A percentile compares a stretch with the other conserved stretches of the same genome.
Evolutionary conservation across 2,888 invertebrate species (phyloP).

Genomic region (Ypsolopha scabrella): DNA sequence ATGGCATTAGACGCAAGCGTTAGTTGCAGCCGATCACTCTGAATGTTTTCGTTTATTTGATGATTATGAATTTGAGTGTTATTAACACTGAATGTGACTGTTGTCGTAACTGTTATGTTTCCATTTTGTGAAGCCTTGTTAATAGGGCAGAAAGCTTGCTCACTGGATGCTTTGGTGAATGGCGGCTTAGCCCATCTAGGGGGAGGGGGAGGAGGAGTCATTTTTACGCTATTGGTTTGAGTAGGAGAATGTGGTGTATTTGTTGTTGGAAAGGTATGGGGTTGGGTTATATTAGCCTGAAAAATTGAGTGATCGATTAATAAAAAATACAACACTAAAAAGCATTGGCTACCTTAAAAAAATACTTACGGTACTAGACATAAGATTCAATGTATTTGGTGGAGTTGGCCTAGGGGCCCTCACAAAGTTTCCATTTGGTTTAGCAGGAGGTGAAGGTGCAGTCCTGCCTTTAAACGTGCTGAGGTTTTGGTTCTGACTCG

Average conservation of each 20-base stretch:
- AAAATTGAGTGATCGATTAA: constrained; percentile 51
- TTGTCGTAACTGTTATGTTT: constrained; percentile 87
- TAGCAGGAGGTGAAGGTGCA: constrained; percentile 65
- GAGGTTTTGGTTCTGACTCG: constrained; percentile 62
- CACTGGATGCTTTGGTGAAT: constrained; percentile 58
- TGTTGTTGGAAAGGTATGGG: constrained; percentile 57
- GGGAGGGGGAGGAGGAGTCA: constrained; percentile 85
- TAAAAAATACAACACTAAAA: constrained; percentile 26
- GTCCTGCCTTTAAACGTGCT: constrained; percentile 77
- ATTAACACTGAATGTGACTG: constrained; percentile 86
- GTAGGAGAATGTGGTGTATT: constrained; percentile 54
- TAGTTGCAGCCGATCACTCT: constrained; percentile 62
- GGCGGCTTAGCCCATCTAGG: constrained; percentile 88
- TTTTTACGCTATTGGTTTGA: constrained; percentile 41
- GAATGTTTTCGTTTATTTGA: constrained; percentile 60
- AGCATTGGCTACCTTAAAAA: constrained; percentile 15
- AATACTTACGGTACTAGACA: constrained; percentile 67
- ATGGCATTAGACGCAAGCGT: constrained; percentile 64
- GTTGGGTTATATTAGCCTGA: constrained; percentile 70
- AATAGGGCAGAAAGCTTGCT: constrained; percentile 54
- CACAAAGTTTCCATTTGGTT: constrained; percentile 59
- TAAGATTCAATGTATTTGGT: constrained; percentile 84
- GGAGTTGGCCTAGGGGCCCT: constrained; percentile 82
- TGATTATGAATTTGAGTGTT: constrained; percentile 66
- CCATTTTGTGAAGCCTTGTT: constrained; percentile 68